A percentile compares a stretch with the other conserved stretches of the same genome.
These are phyloP conservation scores for Calameuta filiformis DNA, from an alignment of 2,888 invertebrate genomes.

Conservation along the genomic window DNA sequence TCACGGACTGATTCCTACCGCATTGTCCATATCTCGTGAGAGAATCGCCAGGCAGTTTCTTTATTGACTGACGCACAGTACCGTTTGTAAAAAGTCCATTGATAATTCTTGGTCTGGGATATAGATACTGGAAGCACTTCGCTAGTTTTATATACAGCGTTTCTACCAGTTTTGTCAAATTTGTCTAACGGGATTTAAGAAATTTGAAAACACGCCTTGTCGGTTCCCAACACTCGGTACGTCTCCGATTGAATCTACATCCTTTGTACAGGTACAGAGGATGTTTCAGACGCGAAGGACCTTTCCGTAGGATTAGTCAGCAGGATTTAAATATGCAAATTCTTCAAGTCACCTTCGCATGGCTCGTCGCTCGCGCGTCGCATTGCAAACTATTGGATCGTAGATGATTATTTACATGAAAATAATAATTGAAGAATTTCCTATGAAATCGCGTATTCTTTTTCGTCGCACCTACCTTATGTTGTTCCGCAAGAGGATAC, in stretches of 20 bases:
- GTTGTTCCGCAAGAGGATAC: not conserved
- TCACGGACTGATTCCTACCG: not conserved
- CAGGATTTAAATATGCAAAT: not conserved
- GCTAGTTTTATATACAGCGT: not conserved
- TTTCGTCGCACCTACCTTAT: not conserved
- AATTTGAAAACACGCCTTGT: not conserved
- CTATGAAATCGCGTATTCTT: not conserved
- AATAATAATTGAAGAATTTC: not conserved
- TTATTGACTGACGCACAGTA: not conserved
- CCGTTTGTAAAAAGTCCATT: not conserved
- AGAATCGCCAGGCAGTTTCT: not conserved
- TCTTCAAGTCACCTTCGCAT: not conserved
- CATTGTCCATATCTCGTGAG: not conserved
- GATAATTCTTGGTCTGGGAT: not conserved
- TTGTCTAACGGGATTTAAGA: not conserved
- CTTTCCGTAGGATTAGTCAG: not conserved
- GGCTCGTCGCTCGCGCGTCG: not conserved
- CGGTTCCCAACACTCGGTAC: not conserved
- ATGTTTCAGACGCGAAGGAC: not conserved
- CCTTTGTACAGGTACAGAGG: not conserved
- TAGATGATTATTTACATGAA: not conserved
- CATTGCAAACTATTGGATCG: not conserved
- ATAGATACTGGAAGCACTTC: not conserved
- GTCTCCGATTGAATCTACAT: not conserved
- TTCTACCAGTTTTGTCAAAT: not conserved